Base-by-base conservation (phyloP, 2,888 invertebrate genomes). In the Patella pellucida region DNA sequence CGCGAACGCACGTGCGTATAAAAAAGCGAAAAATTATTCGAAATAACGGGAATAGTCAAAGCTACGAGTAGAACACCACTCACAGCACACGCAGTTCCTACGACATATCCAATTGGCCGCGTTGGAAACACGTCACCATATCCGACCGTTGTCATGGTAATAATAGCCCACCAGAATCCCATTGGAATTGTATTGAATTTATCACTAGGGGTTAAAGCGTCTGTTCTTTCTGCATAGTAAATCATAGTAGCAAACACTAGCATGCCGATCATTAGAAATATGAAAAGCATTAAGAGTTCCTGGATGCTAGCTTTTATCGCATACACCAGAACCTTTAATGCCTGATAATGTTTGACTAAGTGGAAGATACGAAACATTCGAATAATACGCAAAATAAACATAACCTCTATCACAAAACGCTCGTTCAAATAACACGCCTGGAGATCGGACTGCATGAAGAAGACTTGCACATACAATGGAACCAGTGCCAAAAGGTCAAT, bases 301-400 rank as follows among this genome's bases (percentile, higher is more conserved):
- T 90, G 89, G 79, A 91, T 88, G 74, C 91, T 91, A 19, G 91
- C 91, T 76, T 89, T 89, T 73, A 91, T 89, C 16, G 92, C 90
- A 79, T 91, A 91, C 52, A 91, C 90, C 62, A 92, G 84, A 77
- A 92, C 91, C 80, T 91, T 91, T 16, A 91, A 84, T 14, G 92
- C 92, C 77, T 91, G 91, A 79, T 91, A 92, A 82, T 91, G 91
- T 80, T 92, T 91, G 16, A 92, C 91, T 72, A 92, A 82, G 79
- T 92, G 92, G 87, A 92, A 92, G 67, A 92, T 90, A 23, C 92
- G 87, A 78, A 92, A 89, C 83, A 92, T 92, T 52, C 92, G 86
- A 75, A 92, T 90, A 74, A 92, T 92, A 68, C 92, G 89, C 80
- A 92, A 85, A 78, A 92, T 90, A 82, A 92, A 92, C 82, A 92